A percentile compares a stretch with the other conserved stretches of the same genome.
Evolutionary conservation across 2,888 invertebrate species (phyloP).

Genomic region (Crocallis elinguaria): DNA sequence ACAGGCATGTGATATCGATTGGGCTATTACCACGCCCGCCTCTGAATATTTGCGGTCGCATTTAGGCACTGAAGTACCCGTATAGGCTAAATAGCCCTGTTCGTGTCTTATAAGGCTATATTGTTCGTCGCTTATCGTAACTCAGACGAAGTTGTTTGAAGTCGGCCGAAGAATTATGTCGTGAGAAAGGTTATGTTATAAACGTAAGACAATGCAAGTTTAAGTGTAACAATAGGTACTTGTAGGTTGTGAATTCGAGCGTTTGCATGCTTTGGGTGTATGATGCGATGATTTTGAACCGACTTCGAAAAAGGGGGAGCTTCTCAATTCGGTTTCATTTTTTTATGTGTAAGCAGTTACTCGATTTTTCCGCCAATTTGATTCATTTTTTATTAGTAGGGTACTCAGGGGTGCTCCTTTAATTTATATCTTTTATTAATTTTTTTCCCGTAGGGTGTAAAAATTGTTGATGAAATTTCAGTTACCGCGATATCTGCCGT

Average conservation of each 20-base stretch:
- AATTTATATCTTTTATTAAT: too few species aligned
- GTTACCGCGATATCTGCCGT: too few species aligned
- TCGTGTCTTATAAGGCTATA: conserved; percentile 33
- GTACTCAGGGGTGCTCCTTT: too few species aligned
- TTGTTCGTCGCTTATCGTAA: conserved; percentile 33
- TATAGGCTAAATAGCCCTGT: conserved; percentile 26
- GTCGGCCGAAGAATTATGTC: conserved; percentile 24
- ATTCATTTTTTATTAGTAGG: too few species aligned
- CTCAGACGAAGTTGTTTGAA: conserved; percentile 20
- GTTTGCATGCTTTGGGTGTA: background rate
- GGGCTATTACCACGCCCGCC: conserved; percentile 34
- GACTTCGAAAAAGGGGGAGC: too few species aligned
- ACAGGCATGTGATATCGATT: conserved; percentile 34
- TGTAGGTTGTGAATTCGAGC: background rate
- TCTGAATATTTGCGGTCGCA: conserved; percentile 31
- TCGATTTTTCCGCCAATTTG: too few species aligned
- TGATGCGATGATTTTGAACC: too few species aligned
- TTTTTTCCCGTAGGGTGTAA: too few species aligned
- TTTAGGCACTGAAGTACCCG: conserved; percentile 26
- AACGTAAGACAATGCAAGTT: background rate
- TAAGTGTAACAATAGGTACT: background rate
- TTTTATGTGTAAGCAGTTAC: too few species aligned
- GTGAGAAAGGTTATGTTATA: conserved; percentile 19
- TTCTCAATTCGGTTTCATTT: too few species aligned
- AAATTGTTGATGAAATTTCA: too few species aligned